A percentile compares a stretch with the other conserved stretches of the same genome.
Evolutionary conservation across 2,888 invertebrate species (phyloP).

Genomic region (Trissolcus japonicus): DNA sequence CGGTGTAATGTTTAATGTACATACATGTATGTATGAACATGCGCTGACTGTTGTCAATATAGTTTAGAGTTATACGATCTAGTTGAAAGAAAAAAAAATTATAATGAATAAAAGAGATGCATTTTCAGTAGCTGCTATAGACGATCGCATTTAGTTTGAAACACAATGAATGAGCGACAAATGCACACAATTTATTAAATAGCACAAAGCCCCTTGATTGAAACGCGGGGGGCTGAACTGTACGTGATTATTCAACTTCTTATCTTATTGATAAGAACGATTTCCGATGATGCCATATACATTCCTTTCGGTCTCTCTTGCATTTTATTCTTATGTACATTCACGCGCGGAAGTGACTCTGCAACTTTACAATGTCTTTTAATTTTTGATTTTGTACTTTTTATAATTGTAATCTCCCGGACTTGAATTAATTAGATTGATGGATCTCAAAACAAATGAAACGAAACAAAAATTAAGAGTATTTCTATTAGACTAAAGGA

Average conservation of each 20-base stretch:
- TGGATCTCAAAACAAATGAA: too few species aligned
- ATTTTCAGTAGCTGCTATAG: slow-evolving; percentile 61
- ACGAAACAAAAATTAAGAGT: too few species aligned
- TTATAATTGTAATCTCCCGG: not conserved
- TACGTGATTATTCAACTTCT: slow-evolving; percentile 55
- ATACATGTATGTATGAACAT: not conserved
- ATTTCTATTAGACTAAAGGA: not conserved
- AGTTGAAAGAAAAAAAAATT: slow-evolving; percentile 1
- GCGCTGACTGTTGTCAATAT: not conserved
- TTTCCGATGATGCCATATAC: slow-evolving; percentile 25
- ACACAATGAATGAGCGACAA: slow-evolving; percentile 66
- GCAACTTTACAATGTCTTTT: slow-evolving; percentile 1
- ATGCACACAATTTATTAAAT: slow-evolving; percentile 75
- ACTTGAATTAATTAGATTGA: too few species aligned
- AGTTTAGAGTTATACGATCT: not conserved
- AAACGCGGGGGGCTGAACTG: slow-evolving; percentile 65
- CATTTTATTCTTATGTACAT: slow-evolving; percentile 1
- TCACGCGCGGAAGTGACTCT: slow-evolving; percentile 7
- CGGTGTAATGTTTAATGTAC: not conserved
- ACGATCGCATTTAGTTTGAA: slow-evolving; percentile 66
- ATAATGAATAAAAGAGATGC: not conserved
- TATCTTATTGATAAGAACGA: slow-evolving; percentile 39
- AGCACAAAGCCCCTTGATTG: slow-evolving; percentile 72
- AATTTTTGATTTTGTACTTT: slow-evolving; percentile 27
- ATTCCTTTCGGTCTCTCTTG: slow-evolving; percentile 23